Percentiles rank a stretch among this genome's conserved stretches.
Conservation (phyloP, 2,113 vertebrate genomes). For the Stigmatopora nigra region DNA sequence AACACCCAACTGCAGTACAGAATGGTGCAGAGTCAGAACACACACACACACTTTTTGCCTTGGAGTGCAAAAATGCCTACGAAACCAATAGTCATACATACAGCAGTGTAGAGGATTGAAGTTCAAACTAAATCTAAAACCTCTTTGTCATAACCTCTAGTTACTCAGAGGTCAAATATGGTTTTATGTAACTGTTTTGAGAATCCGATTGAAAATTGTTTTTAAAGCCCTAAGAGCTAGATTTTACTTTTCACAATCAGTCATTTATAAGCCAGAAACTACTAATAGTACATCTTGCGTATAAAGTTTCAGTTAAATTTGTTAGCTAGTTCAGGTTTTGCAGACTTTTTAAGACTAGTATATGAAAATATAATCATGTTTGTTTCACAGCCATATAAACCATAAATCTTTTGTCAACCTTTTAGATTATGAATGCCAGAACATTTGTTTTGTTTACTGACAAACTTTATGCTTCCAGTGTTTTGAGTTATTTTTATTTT, state of each 20-base stretch:
- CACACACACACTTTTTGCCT: slow-evolving; percentile 36
- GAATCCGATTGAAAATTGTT: not conserved
- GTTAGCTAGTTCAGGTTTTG: no score
- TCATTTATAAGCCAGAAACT: no score
- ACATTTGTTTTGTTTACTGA: no score
- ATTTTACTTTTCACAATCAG: no score
- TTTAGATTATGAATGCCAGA: no score
- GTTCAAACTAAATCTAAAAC: not conserved
- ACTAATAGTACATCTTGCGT: no score
- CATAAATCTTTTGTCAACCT: no score
- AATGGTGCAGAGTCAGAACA: slow-evolving; percentile 63
- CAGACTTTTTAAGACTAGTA: no score
- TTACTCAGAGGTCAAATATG: not conserved
- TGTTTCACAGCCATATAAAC: no score
- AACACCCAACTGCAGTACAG: slow-evolving; percentile 62
- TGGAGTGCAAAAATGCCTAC: slow-evolving; percentile 24
- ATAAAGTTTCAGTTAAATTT: no score
- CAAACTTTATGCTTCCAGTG: not conserved
- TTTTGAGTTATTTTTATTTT: not conserved
- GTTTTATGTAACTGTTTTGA: not conserved
- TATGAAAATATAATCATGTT: no score
- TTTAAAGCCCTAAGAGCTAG: no score
- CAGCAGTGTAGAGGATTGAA: not conserved
- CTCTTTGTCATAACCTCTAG: not conserved
- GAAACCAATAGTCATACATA: not conserved